phyloP scores from a whole-genome alignment of 64 coral and sea anemone species.

The Catalaphyllia jardinei region DNA sequence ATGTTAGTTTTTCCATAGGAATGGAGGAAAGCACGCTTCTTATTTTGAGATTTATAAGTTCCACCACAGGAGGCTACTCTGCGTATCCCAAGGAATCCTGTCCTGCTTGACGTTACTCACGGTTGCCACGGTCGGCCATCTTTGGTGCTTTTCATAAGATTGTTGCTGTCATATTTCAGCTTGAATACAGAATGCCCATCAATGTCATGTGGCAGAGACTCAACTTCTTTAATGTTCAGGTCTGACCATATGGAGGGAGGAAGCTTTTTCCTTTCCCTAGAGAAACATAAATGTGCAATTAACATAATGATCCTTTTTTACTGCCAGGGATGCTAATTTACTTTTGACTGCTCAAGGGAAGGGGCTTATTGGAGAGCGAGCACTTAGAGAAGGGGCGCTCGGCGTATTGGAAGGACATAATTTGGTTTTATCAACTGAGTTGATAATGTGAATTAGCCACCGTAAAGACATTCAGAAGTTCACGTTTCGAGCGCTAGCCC shows the following conservation, averaged over 20 bases:
- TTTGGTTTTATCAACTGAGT: too few species aligned
- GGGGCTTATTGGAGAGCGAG: too few species aligned
- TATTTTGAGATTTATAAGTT: conserved; percentile 45
- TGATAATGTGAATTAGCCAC: too few species aligned
- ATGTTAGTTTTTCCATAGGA: conserved; percentile 46
- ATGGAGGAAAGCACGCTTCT: conserved; percentile 27
- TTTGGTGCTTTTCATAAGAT: conserved; percentile 34
- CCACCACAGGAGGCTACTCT: conserved; percentile 42
- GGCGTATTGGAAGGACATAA: too few species aligned
- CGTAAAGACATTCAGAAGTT: too few species aligned
- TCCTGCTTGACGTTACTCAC: conserved; percentile 26
- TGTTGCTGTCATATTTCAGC: conserved; percentile 39
- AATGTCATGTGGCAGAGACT: conserved; percentile 44
- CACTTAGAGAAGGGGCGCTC: too few species aligned
- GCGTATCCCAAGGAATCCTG: conserved; percentile 24
- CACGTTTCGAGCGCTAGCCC: too few species aligned
- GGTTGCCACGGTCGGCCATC: conserved; percentile 58
- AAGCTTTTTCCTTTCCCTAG: too few species aligned
- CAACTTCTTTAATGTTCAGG: conserved; percentile 3
- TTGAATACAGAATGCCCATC: conserved; percentile 32
- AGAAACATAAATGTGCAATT: too few species aligned
- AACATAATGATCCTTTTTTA: too few species aligned
- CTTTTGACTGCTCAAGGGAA: too few species aligned
- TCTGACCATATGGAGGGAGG: conserved; percentile 14
- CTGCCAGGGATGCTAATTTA: too few species aligned